phyloP scores from a whole-genome alignment of 2,797 vertebrate species.

The Tapera naevia region DNA sequence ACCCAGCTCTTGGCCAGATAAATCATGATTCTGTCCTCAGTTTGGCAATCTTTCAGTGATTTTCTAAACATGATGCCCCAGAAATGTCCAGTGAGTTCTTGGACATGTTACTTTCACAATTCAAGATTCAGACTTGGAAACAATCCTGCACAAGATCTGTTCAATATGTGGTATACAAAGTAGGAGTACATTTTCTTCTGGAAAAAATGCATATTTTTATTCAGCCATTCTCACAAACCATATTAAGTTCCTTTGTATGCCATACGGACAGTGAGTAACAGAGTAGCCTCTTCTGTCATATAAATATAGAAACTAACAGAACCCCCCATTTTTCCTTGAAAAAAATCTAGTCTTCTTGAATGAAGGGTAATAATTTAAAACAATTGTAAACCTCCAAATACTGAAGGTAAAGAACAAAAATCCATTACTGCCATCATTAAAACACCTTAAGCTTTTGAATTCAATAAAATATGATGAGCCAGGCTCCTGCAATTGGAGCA shows the following conservation, averaged over 20 bases:
- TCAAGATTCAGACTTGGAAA: not conserved
- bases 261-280: accelerated
- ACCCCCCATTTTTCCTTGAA: not conserved
- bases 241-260: not conserved
- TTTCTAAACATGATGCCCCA: not conserved
- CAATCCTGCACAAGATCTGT: not conserved
- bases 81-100: not conserved
- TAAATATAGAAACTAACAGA: not conserved
- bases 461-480: not conserved
- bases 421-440: not conserved
- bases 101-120: not conserved
- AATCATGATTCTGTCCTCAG: not conserved
- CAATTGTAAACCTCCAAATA: not conserved
- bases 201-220: not conserved
- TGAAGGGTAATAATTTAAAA: not conserved
- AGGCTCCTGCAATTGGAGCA: not conserved
- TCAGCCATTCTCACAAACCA: not conserved
- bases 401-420: not conserved
- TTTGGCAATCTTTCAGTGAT: not conserved
- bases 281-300: not conserved
- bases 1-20: not conserved
- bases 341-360: not conserved
- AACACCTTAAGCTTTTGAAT: not conserved
- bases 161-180: not conserved
- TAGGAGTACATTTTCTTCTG: not conserved